phyloP scores from a whole-genome alignment of 1,140 invertebrate genomes.

The Nymphalis io region DNA sequence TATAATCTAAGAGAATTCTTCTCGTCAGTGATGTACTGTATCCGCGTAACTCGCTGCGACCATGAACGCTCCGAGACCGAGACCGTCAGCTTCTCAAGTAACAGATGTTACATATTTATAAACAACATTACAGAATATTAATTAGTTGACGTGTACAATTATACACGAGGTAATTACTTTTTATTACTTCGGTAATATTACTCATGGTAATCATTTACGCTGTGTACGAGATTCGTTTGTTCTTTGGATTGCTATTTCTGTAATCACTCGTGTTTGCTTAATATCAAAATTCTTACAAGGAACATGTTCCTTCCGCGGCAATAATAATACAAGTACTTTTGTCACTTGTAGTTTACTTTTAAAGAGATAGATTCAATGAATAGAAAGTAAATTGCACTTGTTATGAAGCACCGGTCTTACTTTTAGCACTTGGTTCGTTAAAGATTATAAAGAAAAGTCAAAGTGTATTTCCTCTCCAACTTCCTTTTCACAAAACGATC shows the following conservation, averaged over 20 bases:
- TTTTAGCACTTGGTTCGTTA: background rate
- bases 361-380: background rate
- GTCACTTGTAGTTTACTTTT: background rate
- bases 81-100: background rate
- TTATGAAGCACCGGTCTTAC: background rate
- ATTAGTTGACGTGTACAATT: background rate
- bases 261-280: background rate
- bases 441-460: background rate
- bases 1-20: no score
- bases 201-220: background rate
- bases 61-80: background rate
- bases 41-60: background rate
- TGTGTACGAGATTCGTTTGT: constrained; percentile 6
- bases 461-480: no score
- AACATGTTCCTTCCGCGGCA: constrained; percentile 17
- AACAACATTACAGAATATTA: constrained; percentile 1
- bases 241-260: background rate
- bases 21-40: background rate
- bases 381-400: background rate
- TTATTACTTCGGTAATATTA: constrained; percentile 10
- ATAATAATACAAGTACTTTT: background rate
- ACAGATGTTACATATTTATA: constrained; percentile 15
- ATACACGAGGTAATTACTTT: constrained; percentile 6
- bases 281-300: constrained; percentile 8
- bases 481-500: no score